phyloP scores from a whole-genome alignment of 1,140 invertebrate species.

The Goniozus legneri region DNA sequence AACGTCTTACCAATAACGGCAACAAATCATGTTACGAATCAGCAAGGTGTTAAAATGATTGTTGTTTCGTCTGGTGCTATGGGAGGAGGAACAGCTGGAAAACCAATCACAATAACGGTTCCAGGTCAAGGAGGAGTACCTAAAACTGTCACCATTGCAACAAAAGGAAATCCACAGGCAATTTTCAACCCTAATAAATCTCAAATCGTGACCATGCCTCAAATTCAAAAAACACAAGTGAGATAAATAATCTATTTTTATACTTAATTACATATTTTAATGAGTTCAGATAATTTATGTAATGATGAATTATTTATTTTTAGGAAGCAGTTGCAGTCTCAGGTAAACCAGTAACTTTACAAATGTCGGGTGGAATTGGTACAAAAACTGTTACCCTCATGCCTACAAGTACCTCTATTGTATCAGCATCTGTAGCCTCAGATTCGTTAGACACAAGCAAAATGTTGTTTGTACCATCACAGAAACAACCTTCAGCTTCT shows the following conservation, averaged over 20 bases:
- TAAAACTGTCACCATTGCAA: constrained; percentile 61
- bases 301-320: constrained; percentile 17
- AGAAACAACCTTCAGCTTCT: constrained; percentile 57
- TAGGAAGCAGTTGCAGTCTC: constrained; percentile 63
- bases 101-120: constrained; percentile 70
- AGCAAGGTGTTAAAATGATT: constrained; percentile 66
- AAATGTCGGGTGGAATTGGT: constrained; percentile 57
- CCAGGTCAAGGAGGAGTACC: constrained; percentile 58
- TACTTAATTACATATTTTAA: constrained; percentile 6
- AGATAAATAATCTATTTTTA: constrained; percentile 12
- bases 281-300: too few species aligned
- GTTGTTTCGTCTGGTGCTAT: constrained; percentile 59
- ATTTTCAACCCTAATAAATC: constrained; percentile 50
- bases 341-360: constrained; percentile 69
- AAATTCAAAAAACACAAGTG: constrained; percentile 46
- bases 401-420: constrained; percentile 48
- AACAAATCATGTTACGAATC: constrained; percentile 50
- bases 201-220: constrained; percentile 55
- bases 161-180: constrained; percentile 45
- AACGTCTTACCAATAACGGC: constrained; percentile 50
- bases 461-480: constrained; percentile 54
- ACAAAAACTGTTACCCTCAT: constrained; percentile 58
- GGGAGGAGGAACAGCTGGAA: constrained; percentile 54
- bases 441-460: constrained; percentile 50
- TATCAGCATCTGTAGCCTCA: constrained; percentile 36